These are phyloP conservation scores for Vandiemenella viatica DNA, from an alignment of 2,888 invertebrate species.

Conservation along the genomic window DNA sequence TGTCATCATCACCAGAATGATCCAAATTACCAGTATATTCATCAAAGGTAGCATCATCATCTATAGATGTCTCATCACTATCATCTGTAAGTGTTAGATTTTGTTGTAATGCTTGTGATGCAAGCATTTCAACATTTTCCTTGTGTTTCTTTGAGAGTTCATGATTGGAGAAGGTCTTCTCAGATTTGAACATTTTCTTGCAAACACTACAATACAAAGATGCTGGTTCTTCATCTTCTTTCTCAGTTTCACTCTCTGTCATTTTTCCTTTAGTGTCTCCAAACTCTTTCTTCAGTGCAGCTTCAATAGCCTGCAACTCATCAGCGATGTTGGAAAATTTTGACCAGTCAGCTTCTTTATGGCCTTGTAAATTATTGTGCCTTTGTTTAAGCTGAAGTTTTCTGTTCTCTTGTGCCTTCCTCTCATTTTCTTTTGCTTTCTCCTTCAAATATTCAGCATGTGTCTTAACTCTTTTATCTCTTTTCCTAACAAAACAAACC, in stretches of 20 bases:
- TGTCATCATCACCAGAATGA: too few relatives aligned
- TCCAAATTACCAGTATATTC: too few relatives aligned
- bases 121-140: constrained; percentile 58
- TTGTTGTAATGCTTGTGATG: constrained; percentile 31
- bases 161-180: constrained; percentile 73
- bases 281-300: constrained; percentile 50
- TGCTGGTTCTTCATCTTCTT: constrained; percentile 29
- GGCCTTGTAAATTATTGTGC: constrained; percentile 48
- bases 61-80: constrained; percentile 13
- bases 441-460: constrained; percentile 56
- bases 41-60: constrained; percentile 16
- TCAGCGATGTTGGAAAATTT: constrained; percentile 43
- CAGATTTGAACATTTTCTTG: constrained; percentile 83
- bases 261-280: too few relatives aligned
- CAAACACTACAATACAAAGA: constrained; percentile 72
- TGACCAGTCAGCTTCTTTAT: constrained; percentile 37
- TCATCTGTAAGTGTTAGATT: too few relatives aligned
- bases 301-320: constrained; percentile 63
- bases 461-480: constrained; percentile 77
- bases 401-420: constrained; percentile 46
- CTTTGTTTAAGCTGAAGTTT: constrained; percentile 56
- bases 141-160: constrained; percentile 84
- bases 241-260: constrained; percentile 34
- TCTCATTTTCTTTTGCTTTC: constrained; percentile 58
- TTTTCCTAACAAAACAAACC: constrained; percentile 83